Percentiles rank a stretch among this genome's conserved stretches.
Conservation (phyloP, 2,113 vertebrate genomes). For the Melanotaenia duboulayi region DNA sequence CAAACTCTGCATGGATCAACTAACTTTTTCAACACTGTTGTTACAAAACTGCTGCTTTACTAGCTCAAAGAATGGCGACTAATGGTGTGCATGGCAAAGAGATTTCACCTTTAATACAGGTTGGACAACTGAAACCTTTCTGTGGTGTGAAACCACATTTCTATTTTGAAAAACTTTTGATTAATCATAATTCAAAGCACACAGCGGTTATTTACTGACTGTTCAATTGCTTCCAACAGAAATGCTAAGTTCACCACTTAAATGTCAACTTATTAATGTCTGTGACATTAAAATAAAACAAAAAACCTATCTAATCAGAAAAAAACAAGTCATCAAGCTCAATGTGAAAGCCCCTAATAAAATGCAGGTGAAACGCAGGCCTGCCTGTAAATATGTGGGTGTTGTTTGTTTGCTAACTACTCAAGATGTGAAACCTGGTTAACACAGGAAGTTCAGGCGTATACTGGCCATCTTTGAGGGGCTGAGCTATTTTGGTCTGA, state of each 20-base stretch:
- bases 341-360: not conserved
- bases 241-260: not conserved
- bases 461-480: conserved; percentile 31
- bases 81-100: too few species aligned
- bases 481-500: not conserved
- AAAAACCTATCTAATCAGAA: conserved; percentile 16
- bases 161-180: not conserved
- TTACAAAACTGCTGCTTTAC: too few species aligned
- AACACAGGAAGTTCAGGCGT: conserved; percentile 51
- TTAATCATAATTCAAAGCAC: not conserved
- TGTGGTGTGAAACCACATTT: too few species aligned
- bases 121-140: too few species aligned
- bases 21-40: too few species aligned
- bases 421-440: conserved; percentile 51
- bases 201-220: not conserved
- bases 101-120: too few species aligned
- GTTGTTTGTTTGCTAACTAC: not conserved
- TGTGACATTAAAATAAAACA: not conserved
- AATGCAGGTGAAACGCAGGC: conserved; percentile 6
- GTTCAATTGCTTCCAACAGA: not conserved
- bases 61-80: too few species aligned
- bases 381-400: conserved; percentile 39
- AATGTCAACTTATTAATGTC: not conserved
- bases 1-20: too few species aligned
- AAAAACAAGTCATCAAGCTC: conserved; percentile 1